Base-by-base conservation (phyloP, 2,113 vertebrate genomes). In the Neolamprologus variostigma region DNA sequence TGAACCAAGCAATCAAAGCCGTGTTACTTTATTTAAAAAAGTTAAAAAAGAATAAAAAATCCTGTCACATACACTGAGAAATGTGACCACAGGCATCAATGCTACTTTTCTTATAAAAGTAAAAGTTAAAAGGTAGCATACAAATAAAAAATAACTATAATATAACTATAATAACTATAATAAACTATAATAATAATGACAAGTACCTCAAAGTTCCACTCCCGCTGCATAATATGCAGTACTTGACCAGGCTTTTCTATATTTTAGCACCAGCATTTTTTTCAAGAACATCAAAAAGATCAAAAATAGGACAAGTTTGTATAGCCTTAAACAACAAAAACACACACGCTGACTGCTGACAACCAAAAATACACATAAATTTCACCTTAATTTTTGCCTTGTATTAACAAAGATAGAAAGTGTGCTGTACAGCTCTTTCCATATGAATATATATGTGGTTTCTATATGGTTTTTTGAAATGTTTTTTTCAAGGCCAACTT, bases 171-270 rank as follows among this genome's bases (percentile, higher is more conserved):
- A 45, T 14, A 4, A 14, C 14, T 14, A 45, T 7, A 45, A 45
- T 14, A 45, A 45, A 45, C 42, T 45, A 45, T 45, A 45, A 14
- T 45, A 14, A 23, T 6, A 68, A 23, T 40, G 19, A 42, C 3
- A 71, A 71, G 35, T 68, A 71, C 35, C 63, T 42, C n/a, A 6
- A 42, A 42, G n/a, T 16, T 71, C n/a, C n/a, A 42, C 66, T 16
- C 17, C 17, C 2, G 2, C 12, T 42, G 35, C 7, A 16, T 68
- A 14, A 68, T 42, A 0, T 68, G 0, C 35, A 71, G n/a, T 68
- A 13, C 63, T 68, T 4, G 35, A 68, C 7, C 35, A 9, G 63
- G 4, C 63, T 68, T 68, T 9, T 68, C 33, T 68, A 21, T 21
- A 68, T 68, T 68, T 68, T 21, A 68, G 33, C 35, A 40, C 63